phyloP scores from a whole-genome alignment of 2,113 vertebrate species.

The Oryzias curvinotus region DNA sequence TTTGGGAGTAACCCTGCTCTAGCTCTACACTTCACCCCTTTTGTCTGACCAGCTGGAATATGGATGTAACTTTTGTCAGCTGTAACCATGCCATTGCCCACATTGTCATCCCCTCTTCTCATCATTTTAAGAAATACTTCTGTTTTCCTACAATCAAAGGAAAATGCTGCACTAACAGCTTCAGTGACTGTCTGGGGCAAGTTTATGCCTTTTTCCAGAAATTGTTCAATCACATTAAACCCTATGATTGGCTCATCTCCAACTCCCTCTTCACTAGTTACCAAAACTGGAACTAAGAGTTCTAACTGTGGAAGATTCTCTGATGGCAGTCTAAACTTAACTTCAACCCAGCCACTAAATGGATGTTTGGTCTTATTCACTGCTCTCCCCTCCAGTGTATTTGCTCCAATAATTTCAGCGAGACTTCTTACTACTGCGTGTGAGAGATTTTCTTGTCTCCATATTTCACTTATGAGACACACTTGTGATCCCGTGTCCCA shows the following conservation, averaged over 20 bases:
- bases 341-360: too few relatives aligned
- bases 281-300: conserved; percentile 11
- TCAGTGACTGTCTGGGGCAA: not conserved
- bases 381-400: not conserved
- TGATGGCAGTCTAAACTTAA: conserved; percentile 17
- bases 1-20: not conserved
- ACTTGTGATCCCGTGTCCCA: too few relatives aligned
- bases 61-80: not conserved
- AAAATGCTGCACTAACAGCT: conserved; percentile 27
- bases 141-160: conserved; percentile 11
- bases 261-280: conserved; percentile 5
- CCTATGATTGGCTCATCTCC: conserved; percentile 33
- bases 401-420: not conserved
- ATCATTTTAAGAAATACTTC: conserved; percentile 20
- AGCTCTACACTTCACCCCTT: not conserved
- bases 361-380: not conserved
- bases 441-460: conserved; percentile 1
- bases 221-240: conserved; percentile 33
- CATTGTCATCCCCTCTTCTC: not conserved
- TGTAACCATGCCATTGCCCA: not conserved
- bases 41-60: not conserved
- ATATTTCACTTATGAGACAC: too few relatives aligned
- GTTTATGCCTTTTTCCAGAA: not conserved
- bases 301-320: not conserved
- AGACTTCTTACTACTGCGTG: not conserved